Conservation (phyloP, 2,113 vertebrate species). For the Neolamprologus hecqui region DNA sequence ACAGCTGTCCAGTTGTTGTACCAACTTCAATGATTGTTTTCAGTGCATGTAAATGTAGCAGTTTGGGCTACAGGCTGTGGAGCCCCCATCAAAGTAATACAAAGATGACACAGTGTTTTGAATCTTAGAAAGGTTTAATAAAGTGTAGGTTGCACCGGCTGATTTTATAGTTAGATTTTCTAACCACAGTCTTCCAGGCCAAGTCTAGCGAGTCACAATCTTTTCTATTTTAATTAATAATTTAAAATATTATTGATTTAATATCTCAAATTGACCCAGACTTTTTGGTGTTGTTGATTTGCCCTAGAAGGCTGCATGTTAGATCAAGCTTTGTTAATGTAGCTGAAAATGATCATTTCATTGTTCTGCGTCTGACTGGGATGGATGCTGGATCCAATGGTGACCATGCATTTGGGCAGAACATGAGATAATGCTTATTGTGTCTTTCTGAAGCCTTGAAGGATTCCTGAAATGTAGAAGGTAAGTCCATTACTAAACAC, state of each 20-base stretch:
- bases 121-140: constrained; percentile 20
- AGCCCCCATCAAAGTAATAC: constrained; percentile 12
- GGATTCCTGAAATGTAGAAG: constrained; percentile 49
- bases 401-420: constrained; percentile 44
- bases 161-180: constrained; percentile 1
- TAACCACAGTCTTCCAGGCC: constrained; percentile 60
- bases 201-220: constrained; percentile 2
- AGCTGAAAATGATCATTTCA: constrained; percentile 55
- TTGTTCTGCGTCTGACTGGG: constrained; percentile 48
- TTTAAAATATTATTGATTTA: neutral
- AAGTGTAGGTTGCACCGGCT: constrained; percentile 4
- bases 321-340: constrained; percentile 27
- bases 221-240: neutral
- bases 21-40: neutral
- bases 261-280: neutral
- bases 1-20: neutral
- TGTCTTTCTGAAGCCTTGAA: constrained; percentile 28
- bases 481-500: constrained; percentile 37
- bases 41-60: neutral
- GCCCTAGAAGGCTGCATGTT: constrained; percentile 53
- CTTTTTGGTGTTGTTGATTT: neutral
- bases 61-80: neutral
- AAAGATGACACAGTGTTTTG: constrained; percentile 60
- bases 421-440: constrained; percentile 37
- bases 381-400: constrained; percentile 42